phyloP scores from a whole-genome alignment of 53 echinoderm and acorn worm species.

The Antedon mediterranea region DNA sequence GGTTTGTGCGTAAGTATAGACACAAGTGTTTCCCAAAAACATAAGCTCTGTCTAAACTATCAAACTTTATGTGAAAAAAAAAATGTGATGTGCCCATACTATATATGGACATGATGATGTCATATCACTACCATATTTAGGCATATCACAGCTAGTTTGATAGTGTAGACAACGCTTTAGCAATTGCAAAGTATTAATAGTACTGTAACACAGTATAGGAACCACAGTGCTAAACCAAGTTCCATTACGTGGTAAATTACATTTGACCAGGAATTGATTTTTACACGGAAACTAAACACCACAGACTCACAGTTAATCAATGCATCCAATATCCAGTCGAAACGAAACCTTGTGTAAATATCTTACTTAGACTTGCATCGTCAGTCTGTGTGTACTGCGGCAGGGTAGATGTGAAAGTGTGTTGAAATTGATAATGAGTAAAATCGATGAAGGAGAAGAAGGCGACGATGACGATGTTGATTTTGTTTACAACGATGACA shows the following conservation, averaged over 20 bases:
- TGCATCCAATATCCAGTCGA: neutral
- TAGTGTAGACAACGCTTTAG: no score
- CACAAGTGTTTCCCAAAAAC: no score
- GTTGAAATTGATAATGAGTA: neutral
- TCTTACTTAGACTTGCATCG: neutral
- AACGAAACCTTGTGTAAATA: neutral
- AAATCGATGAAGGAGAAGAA: neutral
- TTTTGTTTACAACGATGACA: neutral
- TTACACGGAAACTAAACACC: neutral
- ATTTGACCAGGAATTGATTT: neutral
- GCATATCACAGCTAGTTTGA: no score
- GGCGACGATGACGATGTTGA: neutral
- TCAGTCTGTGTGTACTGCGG: neutral
- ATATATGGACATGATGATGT: no score
- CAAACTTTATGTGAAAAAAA: no score
- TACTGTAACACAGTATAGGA: no score
- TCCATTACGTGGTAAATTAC: neutral
- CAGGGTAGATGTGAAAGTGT: neutral
- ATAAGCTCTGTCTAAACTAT: no score
- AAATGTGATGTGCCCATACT: no score
- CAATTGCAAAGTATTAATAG: no score
- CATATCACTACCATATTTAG: no score
- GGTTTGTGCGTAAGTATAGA: no score
- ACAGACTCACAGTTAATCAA: neutral
- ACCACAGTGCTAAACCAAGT: neutral